A percentile compares a stretch with the other conserved stretches of the same genome.
These are phyloP conservation scores for Pachycephus smyrnensis DNA, from an alignment of 2,888 invertebrate species.

Conservation along the genomic window DNA sequence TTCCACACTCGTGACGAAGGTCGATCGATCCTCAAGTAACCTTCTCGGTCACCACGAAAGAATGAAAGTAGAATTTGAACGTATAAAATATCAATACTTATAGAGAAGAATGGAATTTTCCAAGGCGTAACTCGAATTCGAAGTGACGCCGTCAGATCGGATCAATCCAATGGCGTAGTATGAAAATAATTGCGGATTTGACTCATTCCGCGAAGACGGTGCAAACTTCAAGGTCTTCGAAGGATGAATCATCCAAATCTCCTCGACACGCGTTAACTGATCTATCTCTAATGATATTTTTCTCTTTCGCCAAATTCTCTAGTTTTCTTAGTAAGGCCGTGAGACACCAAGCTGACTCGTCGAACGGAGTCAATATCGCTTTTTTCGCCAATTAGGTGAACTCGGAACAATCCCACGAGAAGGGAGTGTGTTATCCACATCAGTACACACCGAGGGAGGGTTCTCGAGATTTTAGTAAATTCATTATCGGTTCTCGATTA, in stretches of 20 bases:
- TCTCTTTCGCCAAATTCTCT: background rate
- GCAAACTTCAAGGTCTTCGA: conserved; percentile 38
- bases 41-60: background rate
- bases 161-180: background rate
- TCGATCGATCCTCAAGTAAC: background rate
- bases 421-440: background rate
- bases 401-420: background rate
- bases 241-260: conserved; percentile 50
- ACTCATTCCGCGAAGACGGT: conserved; percentile 31
- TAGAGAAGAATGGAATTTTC: background rate
- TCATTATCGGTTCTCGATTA: background rate
- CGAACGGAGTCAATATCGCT: background rate
- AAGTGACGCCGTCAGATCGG: background rate
- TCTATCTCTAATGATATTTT: background rate
- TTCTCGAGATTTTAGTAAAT: background rate
- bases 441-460: background rate
- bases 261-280: conserved; percentile 10
- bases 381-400: background rate
- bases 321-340: background rate
- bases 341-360: background rate
- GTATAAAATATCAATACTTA: background rate
- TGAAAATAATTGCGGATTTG: background rate
- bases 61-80: background rate
- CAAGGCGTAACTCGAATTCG: background rate
- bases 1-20: background rate